Base-by-base conservation (phyloP, 2,113 vertebrate genomes). In the Perognathus longimembris region DNA sequence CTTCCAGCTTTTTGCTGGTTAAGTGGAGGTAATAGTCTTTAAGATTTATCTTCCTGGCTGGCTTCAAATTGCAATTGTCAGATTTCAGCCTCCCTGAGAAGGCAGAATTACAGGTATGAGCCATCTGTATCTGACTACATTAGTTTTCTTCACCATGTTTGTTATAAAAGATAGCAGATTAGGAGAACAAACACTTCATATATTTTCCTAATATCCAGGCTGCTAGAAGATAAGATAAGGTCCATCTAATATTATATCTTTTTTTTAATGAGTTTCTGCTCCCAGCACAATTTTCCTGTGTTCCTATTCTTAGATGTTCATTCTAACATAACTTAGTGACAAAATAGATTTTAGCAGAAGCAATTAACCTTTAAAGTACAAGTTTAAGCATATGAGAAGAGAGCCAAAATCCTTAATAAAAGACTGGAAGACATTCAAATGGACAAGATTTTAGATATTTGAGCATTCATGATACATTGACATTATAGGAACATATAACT, bases 331-430 rank as follows among this genome's bases (percentile, higher is more conserved):
- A 74, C 15, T 81, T 59, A 81, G 84, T 36, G 36, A 73, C 63
- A 85, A 59, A 94, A 81, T 36, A 79, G 34, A 40, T 75, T 87
- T 80, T 71, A 63, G 76, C 30, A 64, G 17, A 83, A 76, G 63
- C 70, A 79, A 63, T 84, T 79, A 95, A 63, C 32, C 74, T 89
- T 50, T 34, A 75, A 94, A 89, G 20, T 85, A 63, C 59, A 79
- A 11, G 71, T 78, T 89, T 86, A 69, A 91, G 74, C n/a, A 61
- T n/a, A 59, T 59, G n/a, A 69, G 30, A 79, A 83, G 59, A 80
- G 70, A 85, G 64, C 5, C 42, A 92, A 92, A 50, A 45, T 42
- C 21, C 30, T 91, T 88, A 82, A 45, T 59, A 75, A 91, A 40
- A 30, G 93, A 38, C 5, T 36, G 59, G 67, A 64, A 96, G 22